Base-by-base conservation (phyloP, 2,888 invertebrate genomes). In the Hypselothyrea guttata region DNA sequence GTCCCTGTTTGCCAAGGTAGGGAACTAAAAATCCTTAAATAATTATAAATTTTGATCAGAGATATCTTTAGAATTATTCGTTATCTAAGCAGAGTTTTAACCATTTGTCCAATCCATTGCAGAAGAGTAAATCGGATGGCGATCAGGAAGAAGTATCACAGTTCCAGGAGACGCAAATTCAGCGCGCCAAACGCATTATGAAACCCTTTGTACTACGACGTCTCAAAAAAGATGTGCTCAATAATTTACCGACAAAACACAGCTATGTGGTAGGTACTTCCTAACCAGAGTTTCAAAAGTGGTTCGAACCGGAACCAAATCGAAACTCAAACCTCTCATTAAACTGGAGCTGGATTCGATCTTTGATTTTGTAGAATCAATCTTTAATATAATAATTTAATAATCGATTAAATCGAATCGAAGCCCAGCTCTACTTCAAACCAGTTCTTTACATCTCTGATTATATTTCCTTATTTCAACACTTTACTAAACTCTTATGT, bases 171-270 rank as follows among this genome's bases (percentile, higher is more conserved):
- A 94, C 96, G 54, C 96, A 97, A 89, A 95, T 99, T 37, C 94
- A 94, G 9, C 96, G 98, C 84, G 98, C 98, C 0, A 98, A 98
- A 88, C 92, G 95, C 45, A 98, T 99, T 72, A 97, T 99, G 95
- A 96, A 95, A 88, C 99, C 99, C 0, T 99, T 99, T 89, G 94
- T 98, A 2, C 91, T 99, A 38, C 91, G 98, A 12, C 91, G 99
- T 55, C 91, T 98, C 41, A 98, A 98, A 90, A 90, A 92, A 15
- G 96, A 98, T 76, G 98, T 98, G 0, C 91, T 97, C 0, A 93
- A 93, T 55, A 95, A 97, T 89, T 90, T 99, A 77, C 98, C 98
- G 0, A 90, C 92, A 76, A 99, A 98, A 90, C 92, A 91, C 1
- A 95, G 97, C 65, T 91, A 92, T 45, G 92, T 94, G 0, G 92